Base-by-base conservation (phyloP, 2,113 vertebrate species). In the Neomonachus schauinslandi region DNA sequence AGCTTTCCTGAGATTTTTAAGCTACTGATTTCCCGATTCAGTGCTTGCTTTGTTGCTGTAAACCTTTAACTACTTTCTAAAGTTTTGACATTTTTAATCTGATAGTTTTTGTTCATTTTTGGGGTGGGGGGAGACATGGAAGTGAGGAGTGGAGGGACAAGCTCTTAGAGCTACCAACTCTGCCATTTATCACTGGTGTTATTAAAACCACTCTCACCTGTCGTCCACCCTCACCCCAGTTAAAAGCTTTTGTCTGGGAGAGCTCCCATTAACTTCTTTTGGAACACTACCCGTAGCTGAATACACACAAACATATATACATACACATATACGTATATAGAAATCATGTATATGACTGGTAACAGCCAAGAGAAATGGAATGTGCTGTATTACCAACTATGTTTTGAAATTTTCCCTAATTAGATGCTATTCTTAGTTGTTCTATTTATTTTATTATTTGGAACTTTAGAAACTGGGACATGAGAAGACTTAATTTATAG, bases 391-490 rank as follows among this genome's bases (percentile, higher is more conserved):
- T 69, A 82, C 16, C 36, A 82, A 88, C 7, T 28, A 59, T 55
- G 39, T 72, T 71, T 84, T 89, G 19, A 86, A 77, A 19, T 26
- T 53, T 86, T 86, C 33, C 26, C 24, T 39, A 49, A 84, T 55
- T 33, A 88, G 14, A 2, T 28, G 4, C 57, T 87, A 65, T 82
- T 53, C 53, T 79, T 95, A 83, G 39, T 36, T 76, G 15, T 82
- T 26, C 49, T 94, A 84, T 89, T 94, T 95, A 92, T 42, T 89
- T 89, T 95, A 92, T 42, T 59, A 10, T 74, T 80, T 84, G 42
- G 61, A 95, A 91, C 22, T 84, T 96, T 26, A 57, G 28, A 88
- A 84, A 85, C 46, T 91, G 49, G 16, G 33, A 26, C 49, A 74
- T 8, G 12, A 84, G 55, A 83, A 51, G 71, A 19, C 57, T 94